These are phyloP conservation scores for Rissa tridactyla DNA, from an alignment of 2,113 vertebrate species.

Conservation along the genomic window DNA sequence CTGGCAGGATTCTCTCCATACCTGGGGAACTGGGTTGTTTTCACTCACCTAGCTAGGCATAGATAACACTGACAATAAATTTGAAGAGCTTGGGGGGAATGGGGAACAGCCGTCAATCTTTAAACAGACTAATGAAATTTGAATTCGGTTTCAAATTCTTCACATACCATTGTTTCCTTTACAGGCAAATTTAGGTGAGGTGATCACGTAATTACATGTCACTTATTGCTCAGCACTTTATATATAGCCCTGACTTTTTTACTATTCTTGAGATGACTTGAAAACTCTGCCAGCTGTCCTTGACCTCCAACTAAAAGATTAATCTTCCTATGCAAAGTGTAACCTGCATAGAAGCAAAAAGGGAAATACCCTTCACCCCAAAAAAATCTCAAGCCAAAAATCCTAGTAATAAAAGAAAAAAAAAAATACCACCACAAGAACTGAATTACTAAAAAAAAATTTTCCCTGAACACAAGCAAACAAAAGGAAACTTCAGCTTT, in stretches of 20 bases:
- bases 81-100: neutral
- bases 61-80: neutral
- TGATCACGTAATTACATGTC: neutral
- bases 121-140: neutral
- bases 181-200: neutral
- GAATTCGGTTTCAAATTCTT: neutral
- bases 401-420: neutral
- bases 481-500: neutral
- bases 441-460: neutral
- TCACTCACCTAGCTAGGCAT: neutral
- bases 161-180: neutral
- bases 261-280: neutral
- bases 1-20: neutral
- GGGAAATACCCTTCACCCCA: neutral
- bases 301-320: slow-evolving; percentile 47
- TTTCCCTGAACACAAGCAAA: neutral
- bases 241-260: slow-evolving; percentile 8
- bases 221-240: neutral
- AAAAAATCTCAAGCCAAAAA: neutral
- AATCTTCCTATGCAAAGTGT: slow-evolving; percentile 16
- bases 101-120: neutral
- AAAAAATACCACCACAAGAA: neutral
- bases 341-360: slow-evolving; percentile 20
- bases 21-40: neutral
- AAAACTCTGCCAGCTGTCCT: slow-evolving; percentile 58